Evolutionary conservation across 2,888 invertebrate genomes (phyloP).

Genomic region (Calameuta pallipes): DNA sequence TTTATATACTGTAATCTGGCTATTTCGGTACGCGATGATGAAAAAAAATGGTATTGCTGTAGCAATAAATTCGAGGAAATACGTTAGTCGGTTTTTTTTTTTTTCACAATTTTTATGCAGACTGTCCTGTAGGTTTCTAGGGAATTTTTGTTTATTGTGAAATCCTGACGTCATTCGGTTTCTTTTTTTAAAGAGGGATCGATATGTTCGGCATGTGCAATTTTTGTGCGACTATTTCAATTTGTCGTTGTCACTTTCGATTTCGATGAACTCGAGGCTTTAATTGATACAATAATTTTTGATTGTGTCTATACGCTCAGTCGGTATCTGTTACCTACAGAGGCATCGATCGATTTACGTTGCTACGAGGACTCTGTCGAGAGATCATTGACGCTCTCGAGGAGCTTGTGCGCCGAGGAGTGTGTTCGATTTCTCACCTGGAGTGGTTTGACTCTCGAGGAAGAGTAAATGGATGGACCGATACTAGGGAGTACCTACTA

Average conservation of each 20-base stretch:
- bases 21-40: too few species aligned
- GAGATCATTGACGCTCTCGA: background rate
- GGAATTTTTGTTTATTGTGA: too few species aligned
- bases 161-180: too few species aligned
- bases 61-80: too few species aligned
- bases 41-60: too few species aligned
- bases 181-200: background rate
- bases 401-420: background rate
- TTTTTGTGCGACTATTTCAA: background rate
- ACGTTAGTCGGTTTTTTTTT: too few species aligned
- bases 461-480: background rate
- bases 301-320: background rate
- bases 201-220: background rate
- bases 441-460: background rate
- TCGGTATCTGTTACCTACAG: background rate
- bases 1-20: too few species aligned
- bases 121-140: too few species aligned
- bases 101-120: too few species aligned
- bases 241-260: background rate
- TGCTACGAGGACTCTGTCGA: background rate
- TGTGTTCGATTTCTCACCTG: background rate
- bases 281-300: background rate
- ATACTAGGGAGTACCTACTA: background rate
- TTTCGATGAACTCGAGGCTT: background rate
- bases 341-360: background rate